These are phyloP conservation scores for Proteles cristata DNA, from an alignment of 2,113 vertebrate species.

Conservation along the genomic window DNA sequence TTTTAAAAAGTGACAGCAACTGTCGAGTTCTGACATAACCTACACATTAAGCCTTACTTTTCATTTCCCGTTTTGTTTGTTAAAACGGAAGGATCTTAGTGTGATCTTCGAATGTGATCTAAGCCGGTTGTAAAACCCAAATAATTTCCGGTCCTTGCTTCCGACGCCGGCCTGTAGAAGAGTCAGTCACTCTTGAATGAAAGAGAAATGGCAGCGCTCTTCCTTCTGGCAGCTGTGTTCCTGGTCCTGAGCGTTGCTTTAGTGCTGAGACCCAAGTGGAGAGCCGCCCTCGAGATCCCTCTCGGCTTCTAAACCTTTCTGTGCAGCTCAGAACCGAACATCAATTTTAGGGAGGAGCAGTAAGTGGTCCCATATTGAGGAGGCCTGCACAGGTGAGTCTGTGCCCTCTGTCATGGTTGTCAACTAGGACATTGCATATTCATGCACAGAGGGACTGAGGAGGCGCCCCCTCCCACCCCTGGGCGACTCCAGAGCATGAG, in stretches of 20 bases:
- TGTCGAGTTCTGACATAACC: background rate
- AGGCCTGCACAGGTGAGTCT: background rate
- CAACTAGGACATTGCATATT: background rate
- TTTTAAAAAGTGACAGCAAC: background rate
- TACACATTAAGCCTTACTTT: background rate
- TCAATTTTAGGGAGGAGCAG: slow-evolving; percentile 16
- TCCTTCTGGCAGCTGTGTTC: background rate
- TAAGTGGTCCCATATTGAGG: background rate
- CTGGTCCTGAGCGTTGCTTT: background rate
- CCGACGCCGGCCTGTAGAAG: background rate
- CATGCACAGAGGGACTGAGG: fast-evolving
- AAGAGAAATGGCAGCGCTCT: background rate
- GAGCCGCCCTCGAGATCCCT: background rate
- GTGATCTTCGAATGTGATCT: background rate
- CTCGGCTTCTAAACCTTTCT: background rate
- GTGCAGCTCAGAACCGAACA: background rate
- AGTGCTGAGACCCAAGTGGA: background rate
- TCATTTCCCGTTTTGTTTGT: background rate
- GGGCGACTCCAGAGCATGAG: background rate
- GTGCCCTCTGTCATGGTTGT: background rate
- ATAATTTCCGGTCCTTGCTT: background rate
- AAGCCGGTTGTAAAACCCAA: background rate
- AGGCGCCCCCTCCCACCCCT: background rate
- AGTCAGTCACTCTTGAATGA: background rate
- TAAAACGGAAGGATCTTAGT: background rate